Conservation (phyloP, 2,113 vertebrate species). For the Scatophagus argus region DNA sequence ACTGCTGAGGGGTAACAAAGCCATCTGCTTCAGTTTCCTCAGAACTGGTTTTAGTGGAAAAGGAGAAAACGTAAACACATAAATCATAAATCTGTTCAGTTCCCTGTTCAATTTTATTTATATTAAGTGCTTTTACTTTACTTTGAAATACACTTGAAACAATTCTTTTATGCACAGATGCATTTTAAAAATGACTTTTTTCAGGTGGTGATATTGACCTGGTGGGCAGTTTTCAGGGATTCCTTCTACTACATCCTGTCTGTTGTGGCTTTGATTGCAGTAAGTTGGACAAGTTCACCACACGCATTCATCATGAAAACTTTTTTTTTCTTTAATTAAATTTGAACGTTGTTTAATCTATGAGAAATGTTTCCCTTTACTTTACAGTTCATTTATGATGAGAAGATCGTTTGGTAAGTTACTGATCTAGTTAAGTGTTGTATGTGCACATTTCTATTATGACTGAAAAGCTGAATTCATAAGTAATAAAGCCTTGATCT, state of each 20-base stretch:
- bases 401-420: conserved; percentile 96
- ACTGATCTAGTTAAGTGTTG: not conserved
- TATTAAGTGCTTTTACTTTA: not conserved
- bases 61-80: conserved; percentile 7
- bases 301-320: not conserved
- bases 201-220: conserved; percentile 93
- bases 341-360: not conserved
- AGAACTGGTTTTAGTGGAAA: conserved; percentile 17
- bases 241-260: conserved; percentile 94
- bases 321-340: not conserved
- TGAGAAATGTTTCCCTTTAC: rapidly evolving
- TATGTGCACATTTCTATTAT: too few species aligned
- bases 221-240: conserved; percentile 96
- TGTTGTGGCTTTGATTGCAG: conserved; percentile 91
- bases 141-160: too few species aligned
- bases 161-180: not conserved
- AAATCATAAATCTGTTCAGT: conserved; percentile 1
- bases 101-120: too few species aligned
- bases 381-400: conserved; percentile 96
- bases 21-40: conserved; percentile 44
- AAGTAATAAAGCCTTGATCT: not conserved
- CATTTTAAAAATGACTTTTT: not conserved
- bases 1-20: conserved; percentile 42
- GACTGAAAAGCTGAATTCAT: not conserved
- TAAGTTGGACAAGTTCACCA: conserved; percentile 81